Evolutionary conservation across 2,888 invertebrate genomes (phyloP).

Genomic region (Drosophila planitibia): DNA sequence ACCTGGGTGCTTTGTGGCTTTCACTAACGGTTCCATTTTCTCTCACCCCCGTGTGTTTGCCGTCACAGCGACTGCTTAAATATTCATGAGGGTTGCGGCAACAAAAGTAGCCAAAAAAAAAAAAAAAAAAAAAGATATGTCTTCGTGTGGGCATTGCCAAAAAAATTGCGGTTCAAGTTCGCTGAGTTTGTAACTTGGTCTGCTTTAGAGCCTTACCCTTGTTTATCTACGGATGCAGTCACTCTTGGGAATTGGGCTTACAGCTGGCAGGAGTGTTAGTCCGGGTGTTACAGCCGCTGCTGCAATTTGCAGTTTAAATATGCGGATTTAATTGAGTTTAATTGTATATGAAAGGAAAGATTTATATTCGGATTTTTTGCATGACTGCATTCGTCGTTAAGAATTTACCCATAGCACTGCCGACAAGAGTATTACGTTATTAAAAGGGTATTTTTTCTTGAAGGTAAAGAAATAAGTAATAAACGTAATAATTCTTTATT

Average conservation of each 20-base stretch:
- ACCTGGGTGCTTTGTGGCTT: constrained; percentile 75
- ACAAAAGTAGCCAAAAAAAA: constrained; percentile 75
- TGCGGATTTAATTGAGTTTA: constrained; percentile 79
- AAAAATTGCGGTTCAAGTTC: constrained; percentile 80
- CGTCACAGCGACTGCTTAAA: constrained; percentile 66
- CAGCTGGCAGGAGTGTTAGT: constrained; percentile 21
- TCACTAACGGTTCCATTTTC: constrained; percentile 40
- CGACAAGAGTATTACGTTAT: background rate
- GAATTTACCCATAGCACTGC: too few species aligned
- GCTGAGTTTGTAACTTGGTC: constrained; percentile 64
- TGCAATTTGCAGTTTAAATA: constrained; percentile 76
- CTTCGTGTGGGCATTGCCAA: constrained; percentile 66
- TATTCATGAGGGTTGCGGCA: constrained; percentile 82
- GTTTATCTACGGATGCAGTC: constrained; percentile 66
- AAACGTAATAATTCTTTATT: background rate
- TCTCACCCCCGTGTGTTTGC: constrained; percentile 34
- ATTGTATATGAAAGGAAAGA: constrained; percentile 68
- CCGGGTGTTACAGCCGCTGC: constrained; percentile 30
- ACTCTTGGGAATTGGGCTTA: constrained; percentile 67
- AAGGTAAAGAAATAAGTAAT: background rate
- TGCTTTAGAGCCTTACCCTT: constrained; percentile 46
- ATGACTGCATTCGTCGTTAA: constrained; percentile 11
- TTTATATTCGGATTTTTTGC: constrained; percentile 50
- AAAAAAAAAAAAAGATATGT: constrained; percentile 64
- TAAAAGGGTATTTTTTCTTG: background rate